A percentile compares a stretch with the other conserved stretches of the same genome.
Conservation (phyloP, 2,797 vertebrate species). For the Gymnopithys bicolor region DNA sequence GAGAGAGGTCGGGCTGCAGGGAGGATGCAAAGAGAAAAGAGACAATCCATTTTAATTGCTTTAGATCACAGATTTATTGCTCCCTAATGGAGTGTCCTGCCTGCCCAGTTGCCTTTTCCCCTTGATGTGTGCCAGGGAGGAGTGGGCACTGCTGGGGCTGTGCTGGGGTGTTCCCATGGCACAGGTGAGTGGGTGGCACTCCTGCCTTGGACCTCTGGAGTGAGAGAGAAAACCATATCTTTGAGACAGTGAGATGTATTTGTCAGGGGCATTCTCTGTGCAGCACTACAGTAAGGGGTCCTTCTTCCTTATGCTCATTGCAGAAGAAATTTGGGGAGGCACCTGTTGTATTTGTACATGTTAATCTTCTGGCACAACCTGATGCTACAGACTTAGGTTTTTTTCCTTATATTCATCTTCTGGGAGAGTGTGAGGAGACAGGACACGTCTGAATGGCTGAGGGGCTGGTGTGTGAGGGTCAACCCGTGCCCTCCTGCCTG, state of each 20-base stretch:
- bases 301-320: not conserved
- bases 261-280: not conserved
- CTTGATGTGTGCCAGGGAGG: not conserved
- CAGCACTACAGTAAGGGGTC: too few relatives aligned
- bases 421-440: not conserved
- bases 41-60: not conserved
- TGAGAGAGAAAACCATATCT: accelerated
- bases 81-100: accelerated
- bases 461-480: accelerated
- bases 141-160: not conserved
- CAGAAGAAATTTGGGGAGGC: not conserved
- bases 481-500: not conserved
- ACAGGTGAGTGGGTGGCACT: not conserved
- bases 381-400: too few relatives aligned
- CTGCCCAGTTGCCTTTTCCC: not conserved
- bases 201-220: not conserved
- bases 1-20: not conserved
- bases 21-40: not conserved
- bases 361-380: not conserved
- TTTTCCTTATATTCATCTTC: not conserved
- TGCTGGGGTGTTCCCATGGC: accelerated
- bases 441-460: accelerated
- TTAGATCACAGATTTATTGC: not conserved
- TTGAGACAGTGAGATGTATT: not conserved
- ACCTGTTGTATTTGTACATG: accelerated